Evolutionary conservation across 2,797 vertebrate species (phyloP), one percentile per base, ranked within the genome.

Genomic region (Mormyrus proboscirostris): DNA sequence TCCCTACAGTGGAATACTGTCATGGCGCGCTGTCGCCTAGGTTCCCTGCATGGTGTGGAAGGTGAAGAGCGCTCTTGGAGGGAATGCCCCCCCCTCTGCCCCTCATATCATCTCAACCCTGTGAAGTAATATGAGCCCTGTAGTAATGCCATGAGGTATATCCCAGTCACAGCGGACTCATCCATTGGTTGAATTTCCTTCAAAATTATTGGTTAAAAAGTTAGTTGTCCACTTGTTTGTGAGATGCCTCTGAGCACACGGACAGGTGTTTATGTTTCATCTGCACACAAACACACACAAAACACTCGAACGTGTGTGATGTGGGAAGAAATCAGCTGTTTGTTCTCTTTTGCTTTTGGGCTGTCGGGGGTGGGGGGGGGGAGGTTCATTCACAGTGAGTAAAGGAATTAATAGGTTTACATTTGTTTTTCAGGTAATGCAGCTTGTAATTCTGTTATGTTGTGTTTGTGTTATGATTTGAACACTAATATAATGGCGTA

Each of bases 401-500:
- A 69, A 88, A 47, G 33, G 73, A 38, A 53, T 57, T 57, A 57
- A 57, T 79, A 33, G 25, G 84, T 51, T 29, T 59, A 85, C 41
- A 33, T 84, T 83, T 57, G 88, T 69, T 89, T 89, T 83, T 86
- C 59, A 53, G 86, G 76, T 55, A 90, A 89, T 88, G 89, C 79
- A 90, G 88, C 90, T 91, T 90, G 83, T 91, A 91, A 91, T 89
- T 88, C 89, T 90, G 90, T 84, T 83, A 9, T n/a, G 86, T 90
- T 86, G 51, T n/a, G 4, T 88, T 93, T 93, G 90, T 92, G 93
- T 92, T 93, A 94, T 94, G 96, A 96, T 97, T 96, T 95, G 96
- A 93, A 94, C 95, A 95, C 95, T 95, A 96, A 95, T 96, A 96
- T 95, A 96, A 95, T 95, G 73, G 73, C 38, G 94, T 95, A 96